Conservation (phyloP, 2,888 invertebrate species). For the Lathronympha strigana region DNA sequence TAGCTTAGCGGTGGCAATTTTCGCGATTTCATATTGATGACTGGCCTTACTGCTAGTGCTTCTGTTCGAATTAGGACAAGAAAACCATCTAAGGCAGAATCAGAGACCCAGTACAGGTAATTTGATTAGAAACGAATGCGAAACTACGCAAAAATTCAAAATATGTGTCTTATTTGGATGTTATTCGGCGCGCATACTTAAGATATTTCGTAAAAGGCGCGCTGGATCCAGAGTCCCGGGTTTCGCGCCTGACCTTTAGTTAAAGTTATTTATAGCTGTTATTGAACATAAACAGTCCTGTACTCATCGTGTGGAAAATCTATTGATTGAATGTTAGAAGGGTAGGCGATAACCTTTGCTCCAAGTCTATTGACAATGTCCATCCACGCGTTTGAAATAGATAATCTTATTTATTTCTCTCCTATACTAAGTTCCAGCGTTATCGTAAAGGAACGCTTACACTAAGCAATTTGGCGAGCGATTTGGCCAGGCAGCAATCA, state of each 20-base stretch:
- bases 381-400: conserved; percentile 21
- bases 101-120: conserved; percentile 60
- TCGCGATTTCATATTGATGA: conserved; percentile 67
- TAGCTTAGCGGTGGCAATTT: conserved; percentile 42
- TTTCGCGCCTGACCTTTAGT: conserved; percentile 77
- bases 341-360: conserved; percentile 49
- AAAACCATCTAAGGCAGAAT: conserved; percentile 57
- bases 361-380: conserved; percentile 10
- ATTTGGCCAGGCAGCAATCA: not conserved
- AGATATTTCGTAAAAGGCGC: conserved; percentile 62
- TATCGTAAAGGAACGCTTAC: conserved; percentile 6
- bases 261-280: conserved; percentile 72
- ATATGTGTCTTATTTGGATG: conserved; percentile 6
- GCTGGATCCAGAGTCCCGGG: conserved; percentile 57
- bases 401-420: conserved; percentile 3
- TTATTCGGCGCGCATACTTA: conserved; percentile 21
- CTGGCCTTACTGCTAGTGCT: conserved; percentile 78
- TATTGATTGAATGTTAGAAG: conserved; percentile 43
- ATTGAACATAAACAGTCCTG: conserved; percentile 69
- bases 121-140: conserved; percentile 21
- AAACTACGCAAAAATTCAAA: not conserved
- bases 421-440: conserved; percentile 4
- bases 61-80: conserved; percentile 74
- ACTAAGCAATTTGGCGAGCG: conserved; percentile 14
- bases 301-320: conserved; percentile 56